Percentiles rank a stretch among this genome's conserved stretches.
Conservation (phyloP, 2,113 vertebrate species). For the Syngnathoides biaculeatus region DNA sequence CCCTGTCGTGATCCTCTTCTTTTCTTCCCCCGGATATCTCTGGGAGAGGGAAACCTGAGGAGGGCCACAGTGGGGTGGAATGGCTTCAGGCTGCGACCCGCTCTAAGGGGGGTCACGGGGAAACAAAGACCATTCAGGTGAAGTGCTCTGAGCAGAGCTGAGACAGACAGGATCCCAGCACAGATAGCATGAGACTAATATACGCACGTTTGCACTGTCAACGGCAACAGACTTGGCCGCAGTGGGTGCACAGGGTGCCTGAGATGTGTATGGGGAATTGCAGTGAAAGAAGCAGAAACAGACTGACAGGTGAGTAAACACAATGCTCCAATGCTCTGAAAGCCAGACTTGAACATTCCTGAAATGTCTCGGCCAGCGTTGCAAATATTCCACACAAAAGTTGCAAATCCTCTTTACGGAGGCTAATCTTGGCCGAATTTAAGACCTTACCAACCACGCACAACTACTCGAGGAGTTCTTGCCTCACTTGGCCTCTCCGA, state of each 20-base stretch:
- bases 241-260: conserved; percentile 25
- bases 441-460: conserved; percentile 48
- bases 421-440: conserved; percentile 60
- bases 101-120: conserved; percentile 46
- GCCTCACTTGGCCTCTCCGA: conserved; percentile 1
- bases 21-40: conserved; percentile 16
- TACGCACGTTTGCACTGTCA: conserved; percentile 58
- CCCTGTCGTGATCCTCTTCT: conserved; percentile 23
- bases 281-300: conserved; percentile 43
- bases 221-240: conserved; percentile 22
- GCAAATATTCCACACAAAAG: conserved; percentile 58
- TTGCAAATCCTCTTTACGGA: conserved; percentile 65
- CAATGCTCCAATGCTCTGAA: conserved; percentile 43
- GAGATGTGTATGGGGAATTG: conserved; percentile 21
- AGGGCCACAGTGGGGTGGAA: conserved; percentile 64
- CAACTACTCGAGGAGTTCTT: conserved; percentile 40
- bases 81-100: conserved; percentile 68
- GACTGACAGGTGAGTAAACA: conserved; percentile 73
- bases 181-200: conserved; percentile 66
- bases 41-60: conserved; percentile 63
- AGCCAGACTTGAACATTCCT: conserved; percentile 69
- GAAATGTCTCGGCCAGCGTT: conserved; percentile 56
- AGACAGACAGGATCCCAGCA: conserved; percentile 61
- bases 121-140: conserved; percentile 79
- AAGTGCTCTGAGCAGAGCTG: conserved; percentile 48